These are phyloP conservation scores for Notolabrus celidotus DNA, from an alignment of 2,797 vertebrate genomes.

Conservation along the genomic window DNA sequence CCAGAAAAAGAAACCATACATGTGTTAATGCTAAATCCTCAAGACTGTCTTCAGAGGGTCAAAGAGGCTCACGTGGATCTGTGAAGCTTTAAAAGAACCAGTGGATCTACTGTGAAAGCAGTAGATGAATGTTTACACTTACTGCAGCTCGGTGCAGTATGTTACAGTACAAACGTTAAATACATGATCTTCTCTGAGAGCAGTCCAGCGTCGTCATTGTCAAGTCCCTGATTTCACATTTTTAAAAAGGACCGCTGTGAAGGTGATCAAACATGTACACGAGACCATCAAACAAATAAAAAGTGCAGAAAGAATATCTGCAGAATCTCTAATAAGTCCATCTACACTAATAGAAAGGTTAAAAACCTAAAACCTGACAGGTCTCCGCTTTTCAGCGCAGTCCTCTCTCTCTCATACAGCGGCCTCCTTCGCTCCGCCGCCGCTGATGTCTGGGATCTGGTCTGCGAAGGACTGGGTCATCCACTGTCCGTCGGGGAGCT, in stretches of 20 bases:
- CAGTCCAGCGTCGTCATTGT: slow-evolving; percentile 58
- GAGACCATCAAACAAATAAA: slow-evolving; percentile 47
- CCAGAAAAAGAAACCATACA: slow-evolving; percentile 38
- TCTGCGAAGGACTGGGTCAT: slow-evolving; percentile 90
- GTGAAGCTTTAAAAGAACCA: slow-evolving; percentile 44
- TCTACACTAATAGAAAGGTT: slow-evolving; percentile 52
- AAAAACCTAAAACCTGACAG: slow-evolving; percentile 50
- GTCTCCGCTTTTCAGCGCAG: slow-evolving; percentile 37
- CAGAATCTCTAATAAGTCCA: slow-evolving; percentile 61
- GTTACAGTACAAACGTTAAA: slow-evolving; percentile 54
- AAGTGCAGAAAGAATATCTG: slow-evolving; percentile 59
- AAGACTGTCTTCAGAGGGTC: slow-evolving; percentile 29
- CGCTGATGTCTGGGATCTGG: slow-evolving; percentile 88
- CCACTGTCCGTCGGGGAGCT: slow-evolving; percentile 91
- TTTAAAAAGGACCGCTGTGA: slow-evolving; percentile 64
- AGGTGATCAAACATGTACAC: slow-evolving; percentile 55
- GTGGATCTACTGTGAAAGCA: slow-evolving; percentile 52
- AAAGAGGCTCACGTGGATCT: slow-evolving; percentile 27
- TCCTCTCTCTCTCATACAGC: slow-evolving; percentile 30
- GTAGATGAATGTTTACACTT: slow-evolving; percentile 43
- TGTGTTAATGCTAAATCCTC: slow-evolving; percentile 14
- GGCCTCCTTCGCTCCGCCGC: slow-evolving; percentile 60
- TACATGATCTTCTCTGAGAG: slow-evolving; percentile 46
- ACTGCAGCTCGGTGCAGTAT: slow-evolving; percentile 65
- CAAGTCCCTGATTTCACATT: slow-evolving; percentile 78